phyloP scores from a whole-genome alignment of 2,797 vertebrate species.

The Synanceia verrucosa region DNA sequence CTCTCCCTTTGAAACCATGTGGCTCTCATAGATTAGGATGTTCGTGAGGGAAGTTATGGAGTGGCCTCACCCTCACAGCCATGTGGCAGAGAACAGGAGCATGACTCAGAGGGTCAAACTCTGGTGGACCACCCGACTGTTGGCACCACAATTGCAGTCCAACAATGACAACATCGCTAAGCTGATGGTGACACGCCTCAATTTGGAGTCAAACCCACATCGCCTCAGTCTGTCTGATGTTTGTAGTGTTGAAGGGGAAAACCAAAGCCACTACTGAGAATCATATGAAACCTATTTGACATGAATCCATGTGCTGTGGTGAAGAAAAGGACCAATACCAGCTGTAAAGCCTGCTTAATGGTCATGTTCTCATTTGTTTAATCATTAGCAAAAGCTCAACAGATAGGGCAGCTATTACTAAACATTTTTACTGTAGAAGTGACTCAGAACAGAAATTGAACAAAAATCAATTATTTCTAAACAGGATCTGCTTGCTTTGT shows the following conservation, averaged over 20 bases:
- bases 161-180: conserved; percentile 52
- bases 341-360: conserved; percentile 6
- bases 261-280: conserved; percentile 39
- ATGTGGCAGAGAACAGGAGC: conserved; percentile 44
- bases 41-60: conserved; percentile 43
- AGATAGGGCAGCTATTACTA: neutral
- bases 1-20: conserved; percentile 20
- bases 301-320: conserved; percentile 41
- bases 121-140: conserved; percentile 45
- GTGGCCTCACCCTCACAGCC: conserved; percentile 54
- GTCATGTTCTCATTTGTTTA: conserved; percentile 1
- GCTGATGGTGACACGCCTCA: conserved; percentile 50
- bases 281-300: conserved; percentile 47
- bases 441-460: neutral
- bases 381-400: no score
- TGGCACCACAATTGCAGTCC: conserved; percentile 49
- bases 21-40: conserved; percentile 39
- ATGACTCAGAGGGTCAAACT: conserved; percentile 62
- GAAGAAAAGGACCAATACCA: conserved; percentile 6
- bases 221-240: conserved; percentile 8
- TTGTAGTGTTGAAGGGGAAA: conserved; percentile 50
- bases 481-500: neutral
- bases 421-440: neutral
- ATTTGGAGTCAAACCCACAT: conserved; percentile 34
- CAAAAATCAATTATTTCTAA: neutral